A percentile compares a stretch with the other conserved stretches of the same genome.
Evolutionary conservation across 1,140 invertebrate genomes (phyloP).

Genomic region (Drosophila saltans): DNA sequence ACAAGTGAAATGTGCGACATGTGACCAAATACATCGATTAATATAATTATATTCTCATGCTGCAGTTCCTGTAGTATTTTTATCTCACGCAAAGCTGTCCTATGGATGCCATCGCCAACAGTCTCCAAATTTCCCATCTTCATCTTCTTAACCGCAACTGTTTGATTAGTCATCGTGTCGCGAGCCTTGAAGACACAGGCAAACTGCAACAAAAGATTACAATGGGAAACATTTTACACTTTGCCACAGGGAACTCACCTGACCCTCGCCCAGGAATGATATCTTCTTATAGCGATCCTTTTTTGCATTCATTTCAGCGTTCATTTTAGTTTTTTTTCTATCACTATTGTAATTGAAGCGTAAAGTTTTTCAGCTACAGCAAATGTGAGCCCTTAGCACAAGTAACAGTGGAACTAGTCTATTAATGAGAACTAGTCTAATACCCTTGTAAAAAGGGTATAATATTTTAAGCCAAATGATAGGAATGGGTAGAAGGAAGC

Average conservation of each 20-base stretch:
- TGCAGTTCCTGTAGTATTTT: conserved; percentile 98
- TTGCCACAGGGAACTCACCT: conserved; percentile 84
- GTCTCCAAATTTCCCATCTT: conserved; percentile 92
- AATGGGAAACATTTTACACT: not conserved
- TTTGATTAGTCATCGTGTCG: conserved; percentile 92
- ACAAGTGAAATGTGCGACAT: conserved; percentile 99
- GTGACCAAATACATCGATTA: conserved; percentile 98
- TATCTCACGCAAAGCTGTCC: conserved; percentile 98
- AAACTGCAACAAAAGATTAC: conserved; percentile 87
- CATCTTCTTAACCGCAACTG: conserved; percentile 99
- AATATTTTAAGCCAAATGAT: too few species aligned
- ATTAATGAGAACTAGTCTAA: not conserved
- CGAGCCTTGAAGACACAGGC: conserved; percentile 99
- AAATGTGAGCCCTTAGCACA: not conserved
- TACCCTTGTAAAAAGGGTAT: too few species aligned
- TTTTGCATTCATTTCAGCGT: conserved; percentile 71
- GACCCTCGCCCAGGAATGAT: conserved; percentile 92
- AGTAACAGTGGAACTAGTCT: not conserved
- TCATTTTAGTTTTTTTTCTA: conserved; percentile 83
- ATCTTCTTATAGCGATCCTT: conserved; percentile 92
- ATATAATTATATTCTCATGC: conserved; percentile 97
- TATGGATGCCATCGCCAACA: conserved; percentile 97
- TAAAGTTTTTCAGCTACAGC: not conserved
- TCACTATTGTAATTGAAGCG: not conserved
- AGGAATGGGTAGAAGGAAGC: too few species aligned